These are phyloP conservation scores for Rhagonycha lutea DNA, from an alignment of 2,888 invertebrate genomes.

Conservation along the genomic window DNA sequence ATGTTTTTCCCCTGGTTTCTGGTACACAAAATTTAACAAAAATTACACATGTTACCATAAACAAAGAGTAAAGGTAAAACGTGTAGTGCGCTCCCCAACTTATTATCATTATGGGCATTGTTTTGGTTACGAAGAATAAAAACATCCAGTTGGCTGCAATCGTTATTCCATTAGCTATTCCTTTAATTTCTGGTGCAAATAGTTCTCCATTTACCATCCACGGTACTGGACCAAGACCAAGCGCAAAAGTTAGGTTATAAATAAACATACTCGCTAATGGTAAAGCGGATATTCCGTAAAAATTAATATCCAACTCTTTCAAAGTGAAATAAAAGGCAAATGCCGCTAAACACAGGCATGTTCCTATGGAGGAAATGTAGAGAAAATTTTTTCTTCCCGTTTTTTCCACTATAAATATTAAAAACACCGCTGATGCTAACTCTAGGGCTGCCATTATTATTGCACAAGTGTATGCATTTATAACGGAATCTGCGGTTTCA, in stretches of 20 bases:
- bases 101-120: constrained; percentile 24
- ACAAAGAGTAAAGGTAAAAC: constrained; percentile 29
- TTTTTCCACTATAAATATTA: constrained; percentile 73
- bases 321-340: constrained; percentile 16
- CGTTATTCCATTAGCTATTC: constrained; percentile 29
- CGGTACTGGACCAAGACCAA: constrained; percentile 31
- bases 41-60: constrained; percentile 22
- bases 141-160: constrained; percentile 29
- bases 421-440: constrained; percentile 67
- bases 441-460: constrained; percentile 80
- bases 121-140: constrained; percentile 29
- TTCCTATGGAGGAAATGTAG: constrained; percentile 15
- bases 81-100: constrained; percentile 24
- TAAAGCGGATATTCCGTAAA: constrained; percentile 18
- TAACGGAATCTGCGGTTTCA: constrained; percentile 66
- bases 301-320: neutral
- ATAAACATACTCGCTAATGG: constrained; percentile 26
- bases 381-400: constrained; percentile 69
- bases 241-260: constrained; percentile 27
- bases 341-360: constrained; percentile 3
- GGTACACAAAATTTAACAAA: constrained; percentile 31
- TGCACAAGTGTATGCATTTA: constrained; percentile 66
- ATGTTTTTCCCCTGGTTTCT: constrained; percentile 23
- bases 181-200: constrained; percentile 30
- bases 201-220: constrained; percentile 33